These are phyloP conservation scores for Lithophane socia DNA, from an alignment of 2,888 invertebrate species.

Conservation along the genomic window DNA sequence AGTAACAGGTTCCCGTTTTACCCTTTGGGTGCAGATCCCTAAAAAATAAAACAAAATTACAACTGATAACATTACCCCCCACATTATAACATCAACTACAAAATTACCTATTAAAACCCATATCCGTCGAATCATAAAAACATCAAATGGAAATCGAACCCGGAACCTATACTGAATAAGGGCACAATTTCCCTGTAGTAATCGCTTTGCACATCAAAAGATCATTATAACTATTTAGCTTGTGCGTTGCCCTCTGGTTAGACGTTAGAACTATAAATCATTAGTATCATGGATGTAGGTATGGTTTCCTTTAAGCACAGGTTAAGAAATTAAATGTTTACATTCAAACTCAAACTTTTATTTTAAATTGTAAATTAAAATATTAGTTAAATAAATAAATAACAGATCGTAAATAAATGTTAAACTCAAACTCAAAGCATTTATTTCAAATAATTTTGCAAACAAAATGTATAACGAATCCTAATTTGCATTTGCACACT, in stretches of 20 bases:
- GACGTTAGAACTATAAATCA: constrained; percentile 25
- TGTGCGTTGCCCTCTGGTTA: constrained; percentile 58
- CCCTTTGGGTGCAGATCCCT: too few species aligned
- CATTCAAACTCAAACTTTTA: not conserved
- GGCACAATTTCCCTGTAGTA: constrained; percentile 70
- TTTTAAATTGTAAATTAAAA: too few species aligned
- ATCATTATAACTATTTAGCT: constrained; percentile 68
- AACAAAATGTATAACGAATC: too few species aligned
- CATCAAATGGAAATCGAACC: constrained; percentile 66
- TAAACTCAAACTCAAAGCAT: too few species aligned
- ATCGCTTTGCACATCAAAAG: constrained; percentile 72
- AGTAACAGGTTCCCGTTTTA: too few species aligned
- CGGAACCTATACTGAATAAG: constrained; percentile 66
- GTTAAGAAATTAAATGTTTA: not conserved
- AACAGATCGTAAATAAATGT: too few species aligned
- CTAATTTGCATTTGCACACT: too few species aligned
- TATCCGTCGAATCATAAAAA: constrained; percentile 57
- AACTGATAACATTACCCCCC: not conserved
- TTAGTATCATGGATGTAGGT: constrained; percentile 4
- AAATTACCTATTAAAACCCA: constrained; percentile 56
- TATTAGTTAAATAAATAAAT: too few species aligned
- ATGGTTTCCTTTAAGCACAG: not conserved
- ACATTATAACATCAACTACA: constrained; percentile 33
- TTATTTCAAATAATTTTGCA: too few species aligned
- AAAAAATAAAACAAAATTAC: too few species aligned